Base-by-base conservation (phyloP, 2,113 vertebrate genomes). In the Burhinus bistriatus region DNA sequence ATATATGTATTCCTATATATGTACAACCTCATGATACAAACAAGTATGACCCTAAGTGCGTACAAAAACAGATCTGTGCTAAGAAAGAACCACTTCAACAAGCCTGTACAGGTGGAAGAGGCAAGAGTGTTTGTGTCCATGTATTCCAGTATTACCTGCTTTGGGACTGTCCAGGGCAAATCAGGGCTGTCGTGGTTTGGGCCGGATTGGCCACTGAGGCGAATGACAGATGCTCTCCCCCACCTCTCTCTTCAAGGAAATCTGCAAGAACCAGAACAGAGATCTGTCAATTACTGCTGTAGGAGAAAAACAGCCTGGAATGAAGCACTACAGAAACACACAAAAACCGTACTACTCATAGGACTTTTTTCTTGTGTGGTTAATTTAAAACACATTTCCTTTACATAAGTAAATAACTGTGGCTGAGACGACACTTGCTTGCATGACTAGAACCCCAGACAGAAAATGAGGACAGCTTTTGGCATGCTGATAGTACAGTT, bases 111-210 rank as follows among this genome's bases (percentile, higher is more conserved):
- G 9, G 11, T 61, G 15, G 0, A 58, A 91, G 30, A 55, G 49
- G 54, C 19, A 26, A 22, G 40, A 66, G 15, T n/a, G 38, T 30
- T 64, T 79, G 54, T 83, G 64, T 54, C 23, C 26, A 29, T 1
- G 1, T 34, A 32, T 44, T 73, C 49, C 38, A 58, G 16, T 84
- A 98, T 98, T 91, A 99, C 98, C 99, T 98, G 98, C 98, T 98
- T 98, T 98, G n/a, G 99, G 98, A 95, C 98, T 99, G 92, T 99
- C 98, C 23, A 98, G 98, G 98, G 96, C 98, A 99, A 55, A 98
- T 98, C 76, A 99, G 94, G 36, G 98, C 98, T 44, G 44, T 44
- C 14, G 15, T 44, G 13, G 44, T 44, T 44, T 44, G 44, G 44
- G 44, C 44, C 44, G 15, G 44, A 44, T 15, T 44, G 44, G 44